Evolutionary conservation across 2,113 vertebrate species (phyloP).

Genomic region (Corythoichthys haematopterus): DNA sequence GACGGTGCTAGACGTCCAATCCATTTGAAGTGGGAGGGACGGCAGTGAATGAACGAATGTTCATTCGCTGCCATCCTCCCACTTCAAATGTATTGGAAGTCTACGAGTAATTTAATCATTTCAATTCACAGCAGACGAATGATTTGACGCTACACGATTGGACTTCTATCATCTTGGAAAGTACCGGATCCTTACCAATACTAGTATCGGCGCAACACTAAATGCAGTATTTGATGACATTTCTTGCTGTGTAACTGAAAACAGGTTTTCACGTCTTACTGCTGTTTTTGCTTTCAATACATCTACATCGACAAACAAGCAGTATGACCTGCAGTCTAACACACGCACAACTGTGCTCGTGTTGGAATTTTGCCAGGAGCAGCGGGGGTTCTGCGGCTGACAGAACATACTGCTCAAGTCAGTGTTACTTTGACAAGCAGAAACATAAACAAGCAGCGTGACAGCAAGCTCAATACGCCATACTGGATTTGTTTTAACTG

Average conservation of each 20-base stretch:
- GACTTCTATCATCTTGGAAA: too few species aligned
- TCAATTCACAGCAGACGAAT: too few species aligned
- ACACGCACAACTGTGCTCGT: not conserved
- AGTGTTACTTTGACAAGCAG: not conserved
- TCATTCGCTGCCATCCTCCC: too few species aligned
- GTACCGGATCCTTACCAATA: too few species aligned
- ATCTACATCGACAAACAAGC: not conserved
- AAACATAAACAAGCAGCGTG: not conserved
- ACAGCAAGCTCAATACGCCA: not conserved
- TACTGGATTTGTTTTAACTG: not conserved
- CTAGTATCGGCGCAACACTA: too few species aligned
- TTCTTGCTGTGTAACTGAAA: not conserved
- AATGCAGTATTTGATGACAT: not conserved
- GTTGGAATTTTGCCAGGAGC: not conserved
- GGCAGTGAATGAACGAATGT: too few species aligned
- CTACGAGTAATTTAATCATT: too few species aligned
- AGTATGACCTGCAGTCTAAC: not conserved
- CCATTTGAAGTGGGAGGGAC: too few species aligned
- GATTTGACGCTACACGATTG: too few species aligned
- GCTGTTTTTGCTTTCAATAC: not conserved
- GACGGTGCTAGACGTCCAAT: too few species aligned
- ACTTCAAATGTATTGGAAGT: too few species aligned
- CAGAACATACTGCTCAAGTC: not conserved
- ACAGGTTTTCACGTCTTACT: not conserved
- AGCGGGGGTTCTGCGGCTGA: not conserved